Conservation (phyloP, 37 sponge, comb jelly and placozoan genomes). For the Agelas oroides region DNA sequence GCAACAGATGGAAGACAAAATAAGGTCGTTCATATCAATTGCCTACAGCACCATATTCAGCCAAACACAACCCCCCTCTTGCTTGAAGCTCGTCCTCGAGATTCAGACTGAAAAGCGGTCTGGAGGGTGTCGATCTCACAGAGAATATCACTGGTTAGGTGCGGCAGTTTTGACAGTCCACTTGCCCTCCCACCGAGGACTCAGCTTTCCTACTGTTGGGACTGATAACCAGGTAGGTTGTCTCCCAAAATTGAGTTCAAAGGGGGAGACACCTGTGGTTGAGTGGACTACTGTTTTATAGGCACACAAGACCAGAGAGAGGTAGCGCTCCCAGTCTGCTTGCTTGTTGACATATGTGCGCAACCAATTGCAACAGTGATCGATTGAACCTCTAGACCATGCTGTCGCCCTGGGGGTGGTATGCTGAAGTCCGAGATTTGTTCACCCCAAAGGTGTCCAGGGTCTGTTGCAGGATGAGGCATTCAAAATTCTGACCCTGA, state of each 20-base stretch:
- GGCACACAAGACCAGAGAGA: constrained; percentile 67
- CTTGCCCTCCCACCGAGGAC: constrained; percentile 33
- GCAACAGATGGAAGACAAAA: too few species aligned
- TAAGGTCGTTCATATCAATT: too few species aligned
- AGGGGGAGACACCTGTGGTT: constrained; percentile 61
- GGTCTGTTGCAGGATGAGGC: constrained; percentile 38
- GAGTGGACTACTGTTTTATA: constrained; percentile 63
- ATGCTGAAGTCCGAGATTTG: constrained; percentile 57
- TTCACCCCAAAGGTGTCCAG: constrained; percentile 56
- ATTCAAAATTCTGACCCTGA: constrained; percentile 75
- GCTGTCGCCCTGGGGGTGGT: constrained; percentile 61
- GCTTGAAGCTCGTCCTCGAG: too few species aligned
- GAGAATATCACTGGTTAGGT: too few species aligned
- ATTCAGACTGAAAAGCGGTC: too few species aligned
- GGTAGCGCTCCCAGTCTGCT: constrained; percentile 59
- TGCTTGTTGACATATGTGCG: constrained; percentile 59
- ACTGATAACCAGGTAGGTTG: constrained; percentile 28
- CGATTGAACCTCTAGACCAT: neutral
- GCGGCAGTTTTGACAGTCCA: constrained; percentile 27
- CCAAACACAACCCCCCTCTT: too few species aligned
- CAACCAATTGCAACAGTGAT: constrained; percentile 67
- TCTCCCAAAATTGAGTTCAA: constrained; percentile 69
- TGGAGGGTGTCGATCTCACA: too few species aligned
- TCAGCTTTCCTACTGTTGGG: constrained; percentile 21
- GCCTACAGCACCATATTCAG: too few species aligned